Evolutionary conservation across 2,797 vertebrate genomes (phyloP).

Genomic region (Dipus sagitta): DNA sequence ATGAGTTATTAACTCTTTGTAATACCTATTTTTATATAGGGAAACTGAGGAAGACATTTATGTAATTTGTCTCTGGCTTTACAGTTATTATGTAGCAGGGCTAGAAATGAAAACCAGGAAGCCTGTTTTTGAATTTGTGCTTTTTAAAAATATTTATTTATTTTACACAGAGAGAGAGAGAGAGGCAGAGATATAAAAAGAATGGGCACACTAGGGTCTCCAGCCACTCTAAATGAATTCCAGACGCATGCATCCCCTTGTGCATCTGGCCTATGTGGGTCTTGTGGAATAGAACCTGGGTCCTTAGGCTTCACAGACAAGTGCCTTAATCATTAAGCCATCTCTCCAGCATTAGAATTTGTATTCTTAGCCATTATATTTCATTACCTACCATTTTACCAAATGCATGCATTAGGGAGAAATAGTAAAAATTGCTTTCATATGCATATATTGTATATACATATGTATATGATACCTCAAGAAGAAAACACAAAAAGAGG

Average conservation of each 20-base stretch:
- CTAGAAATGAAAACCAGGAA: neutral
- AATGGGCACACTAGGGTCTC: too few relatives aligned
- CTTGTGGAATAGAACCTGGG: too few relatives aligned
- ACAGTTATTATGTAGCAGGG: neutral
- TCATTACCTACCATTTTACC: neutral
- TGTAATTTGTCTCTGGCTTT: neutral
- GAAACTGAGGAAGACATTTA: slow-evolving; percentile 30
- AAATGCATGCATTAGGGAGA: neutral
- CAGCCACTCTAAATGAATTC: too few relatives aligned
- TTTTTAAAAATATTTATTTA: too few relatives aligned
- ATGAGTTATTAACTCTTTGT: neutral
- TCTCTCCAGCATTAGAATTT: too few relatives aligned
- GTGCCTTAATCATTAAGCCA: too few relatives aligned
- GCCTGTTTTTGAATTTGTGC: neutral
- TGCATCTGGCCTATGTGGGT: too few relatives aligned
- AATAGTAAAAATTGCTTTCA: neutral
- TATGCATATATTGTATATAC: neutral
- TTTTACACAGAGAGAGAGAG: too few relatives aligned
- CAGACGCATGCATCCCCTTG: too few relatives aligned
- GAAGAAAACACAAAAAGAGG: neutral
- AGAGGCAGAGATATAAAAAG: too few relatives aligned
- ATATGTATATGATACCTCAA: neutral
- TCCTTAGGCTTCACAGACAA: too few relatives aligned
- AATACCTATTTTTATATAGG: neutral
- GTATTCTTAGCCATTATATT: neutral